Conservation (phyloP, 2,113 vertebrate genomes). For the Verasper variegatus region DNA sequence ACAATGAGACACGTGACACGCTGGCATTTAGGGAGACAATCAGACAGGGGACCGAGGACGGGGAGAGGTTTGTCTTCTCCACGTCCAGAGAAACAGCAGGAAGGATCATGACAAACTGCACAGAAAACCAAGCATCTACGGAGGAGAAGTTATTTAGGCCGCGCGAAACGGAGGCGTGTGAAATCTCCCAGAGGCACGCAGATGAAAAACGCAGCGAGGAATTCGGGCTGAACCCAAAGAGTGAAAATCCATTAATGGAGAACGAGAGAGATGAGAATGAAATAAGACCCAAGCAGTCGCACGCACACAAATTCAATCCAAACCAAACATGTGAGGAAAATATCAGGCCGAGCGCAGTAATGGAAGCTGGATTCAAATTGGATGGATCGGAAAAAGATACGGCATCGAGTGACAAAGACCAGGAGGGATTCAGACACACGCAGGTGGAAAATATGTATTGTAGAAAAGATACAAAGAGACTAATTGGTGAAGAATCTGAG, state of each 20-base stretch:
- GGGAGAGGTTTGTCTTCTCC: slow-evolving; percentile 51
- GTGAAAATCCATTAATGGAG: slow-evolving; percentile 32
- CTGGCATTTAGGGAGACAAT: slow-evolving; percentile 79
- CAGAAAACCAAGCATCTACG: slow-evolving; percentile 40
- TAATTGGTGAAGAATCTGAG: slow-evolving; percentile 9
- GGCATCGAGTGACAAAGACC: neutral
- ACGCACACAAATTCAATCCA: slow-evolving; percentile 10
- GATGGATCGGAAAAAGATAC: slow-evolving; percentile 1
- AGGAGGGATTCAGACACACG: slow-evolving; percentile 4
- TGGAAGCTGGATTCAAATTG: neutral
- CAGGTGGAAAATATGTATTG: neutral
- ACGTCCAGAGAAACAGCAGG: slow-evolving; percentile 53
- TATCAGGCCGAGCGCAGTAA: slow-evolving; percentile 15
- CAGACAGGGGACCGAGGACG: slow-evolving; percentile 53
- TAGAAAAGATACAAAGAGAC: slow-evolving; percentile 14
- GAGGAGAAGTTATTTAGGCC: slow-evolving; percentile 61
- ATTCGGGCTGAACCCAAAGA: slow-evolving; percentile 40
- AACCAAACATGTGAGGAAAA: slow-evolving; percentile 23
- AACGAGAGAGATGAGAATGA: slow-evolving; percentile 42
- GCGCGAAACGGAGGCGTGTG: slow-evolving; percentile 45
- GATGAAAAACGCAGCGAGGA: slow-evolving; percentile 51
- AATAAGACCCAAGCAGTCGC: slow-evolving; percentile 5
- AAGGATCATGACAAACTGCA: slow-evolving; percentile 37
- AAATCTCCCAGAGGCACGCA: slow-evolving; percentile 41
- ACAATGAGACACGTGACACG: slow-evolving; percentile 57